Evolutionary conservation across 2,113 vertebrate species (phyloP), one percentile per base, ranked within the genome.

Genomic region (Clarias magur): DNA sequence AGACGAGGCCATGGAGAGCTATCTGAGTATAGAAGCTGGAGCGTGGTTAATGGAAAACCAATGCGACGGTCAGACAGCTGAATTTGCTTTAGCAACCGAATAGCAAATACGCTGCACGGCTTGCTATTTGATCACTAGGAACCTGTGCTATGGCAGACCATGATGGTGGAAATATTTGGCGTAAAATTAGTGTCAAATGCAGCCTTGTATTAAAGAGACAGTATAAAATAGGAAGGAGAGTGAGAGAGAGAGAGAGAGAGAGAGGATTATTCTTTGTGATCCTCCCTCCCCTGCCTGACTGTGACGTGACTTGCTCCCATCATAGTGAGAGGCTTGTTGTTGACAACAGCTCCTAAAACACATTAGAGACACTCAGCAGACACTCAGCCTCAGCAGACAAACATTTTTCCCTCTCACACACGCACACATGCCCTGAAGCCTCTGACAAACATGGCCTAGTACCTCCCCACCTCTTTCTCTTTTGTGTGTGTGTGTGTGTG

Each of bases 61-160:
- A 83, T 83, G 88, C 57, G 88, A 65, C n/a, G 21, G 60, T 89
- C 86, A 85, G 87, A 85, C 85, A 87, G 79, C 57, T 67, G 59
- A 73, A 57, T 82, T 62, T 89, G 88, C 88, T 89, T 84, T 87
- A 87, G 83, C 86, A 89, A 89, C 88, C 76, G 21, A 80, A 80
- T 30, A 87, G 67, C 67, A 83, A 84, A 2, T 48, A 25, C 9
- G 17, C 63, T 68, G 60, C 60, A 59, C 13, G 59, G 42, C 80
- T 73, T 9, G 48, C 65, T 38, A 70, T 70, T 70, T 67, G 78
- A 81, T 85, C 48, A 59, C 72, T 54, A 57, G 73, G 38, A 57
- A 80, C 59, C 59, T 42, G 65, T 62, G 85, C 85, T 27, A 34
- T 34, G 5, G 30, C 23, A 63, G 84, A 65, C 42, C 2, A 12